Evolutionary conservation across 2,113 vertebrate genomes (phyloP).

Genomic region (Callithrix jacchus): DNA sequence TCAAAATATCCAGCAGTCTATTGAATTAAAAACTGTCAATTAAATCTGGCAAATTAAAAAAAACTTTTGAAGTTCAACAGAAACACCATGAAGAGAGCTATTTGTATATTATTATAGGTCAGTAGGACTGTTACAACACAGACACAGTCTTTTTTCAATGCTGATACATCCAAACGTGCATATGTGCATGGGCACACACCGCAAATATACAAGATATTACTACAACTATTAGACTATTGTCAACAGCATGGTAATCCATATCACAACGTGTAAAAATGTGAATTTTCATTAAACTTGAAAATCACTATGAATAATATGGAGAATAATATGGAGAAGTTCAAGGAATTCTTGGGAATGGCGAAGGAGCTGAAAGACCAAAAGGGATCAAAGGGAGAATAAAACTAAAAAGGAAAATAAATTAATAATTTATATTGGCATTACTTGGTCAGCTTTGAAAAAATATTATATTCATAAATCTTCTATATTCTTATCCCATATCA

Average conservation of each 20-base stretch:
- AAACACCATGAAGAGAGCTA: background rate
- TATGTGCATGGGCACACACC: too few relatives aligned
- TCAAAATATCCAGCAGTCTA: background rate
- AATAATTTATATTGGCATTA: background rate
- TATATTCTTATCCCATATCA: background rate
- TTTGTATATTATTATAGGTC: background rate
- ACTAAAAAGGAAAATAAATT: background rate
- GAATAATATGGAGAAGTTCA: background rate
- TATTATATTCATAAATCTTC: background rate
- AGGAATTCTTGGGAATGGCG: background rate
- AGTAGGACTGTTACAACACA: background rate
- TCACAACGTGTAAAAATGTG: background rate
- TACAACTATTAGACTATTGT: background rate
- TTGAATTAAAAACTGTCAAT: background rate
- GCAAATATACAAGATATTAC: background rate
- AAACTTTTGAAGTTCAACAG: background rate
- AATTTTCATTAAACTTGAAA: background rate
- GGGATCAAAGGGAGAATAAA: background rate
- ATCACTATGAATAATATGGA: background rate
- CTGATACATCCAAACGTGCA: background rate
- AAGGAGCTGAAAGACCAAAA: background rate
- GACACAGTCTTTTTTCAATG: background rate
- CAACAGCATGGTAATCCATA: background rate
- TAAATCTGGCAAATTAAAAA: background rate
- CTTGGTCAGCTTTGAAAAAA: background rate